Percentiles rank a stretch among this genome's conserved stretches.
Conservation (phyloP, 2,888 invertebrate genomes). For the Lasioglossum vierecki region DNA sequence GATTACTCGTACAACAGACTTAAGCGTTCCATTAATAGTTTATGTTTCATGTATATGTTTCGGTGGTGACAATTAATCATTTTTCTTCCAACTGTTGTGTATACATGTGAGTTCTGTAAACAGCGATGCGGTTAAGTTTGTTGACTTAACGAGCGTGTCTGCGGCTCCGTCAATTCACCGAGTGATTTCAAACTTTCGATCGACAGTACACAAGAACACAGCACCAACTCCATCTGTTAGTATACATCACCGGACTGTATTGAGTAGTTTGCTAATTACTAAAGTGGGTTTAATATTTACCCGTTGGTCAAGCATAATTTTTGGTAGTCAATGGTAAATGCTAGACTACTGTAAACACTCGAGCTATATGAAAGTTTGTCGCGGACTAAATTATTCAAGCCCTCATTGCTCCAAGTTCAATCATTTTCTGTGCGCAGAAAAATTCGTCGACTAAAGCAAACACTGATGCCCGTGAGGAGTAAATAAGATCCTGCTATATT, state of each 20-base stretch:
- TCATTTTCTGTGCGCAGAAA: not conserved
- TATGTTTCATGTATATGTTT: not conserved
- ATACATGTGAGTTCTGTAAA: not conserved
- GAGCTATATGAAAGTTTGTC: not conserved
- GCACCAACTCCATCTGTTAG: not conserved
- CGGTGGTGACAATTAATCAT: not conserved
- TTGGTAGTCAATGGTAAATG: not conserved
- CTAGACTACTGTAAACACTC: not conserved
- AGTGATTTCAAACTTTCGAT: slow-evolving; percentile 1
- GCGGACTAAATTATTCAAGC: not conserved
- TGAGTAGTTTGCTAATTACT: slow-evolving; percentile 1
- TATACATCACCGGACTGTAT: not conserved
- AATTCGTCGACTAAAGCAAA: not conserved
- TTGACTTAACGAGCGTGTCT: not conserved
- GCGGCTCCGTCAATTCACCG: not conserved
- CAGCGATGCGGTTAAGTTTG: not conserved
- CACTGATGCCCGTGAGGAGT: not conserved
- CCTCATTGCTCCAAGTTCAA: not conserved
- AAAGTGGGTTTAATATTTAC: not conserved
- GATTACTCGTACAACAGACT: not conserved
- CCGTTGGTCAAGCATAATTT: not conserved
- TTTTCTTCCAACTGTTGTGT: not conserved
- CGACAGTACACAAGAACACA: not conserved
- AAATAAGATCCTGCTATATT: too few relatives aligned
- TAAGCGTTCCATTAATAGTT: not conserved